Conservation (phyloP, 2,797 vertebrate species). For the Carcharodon carcharias region DNA sequence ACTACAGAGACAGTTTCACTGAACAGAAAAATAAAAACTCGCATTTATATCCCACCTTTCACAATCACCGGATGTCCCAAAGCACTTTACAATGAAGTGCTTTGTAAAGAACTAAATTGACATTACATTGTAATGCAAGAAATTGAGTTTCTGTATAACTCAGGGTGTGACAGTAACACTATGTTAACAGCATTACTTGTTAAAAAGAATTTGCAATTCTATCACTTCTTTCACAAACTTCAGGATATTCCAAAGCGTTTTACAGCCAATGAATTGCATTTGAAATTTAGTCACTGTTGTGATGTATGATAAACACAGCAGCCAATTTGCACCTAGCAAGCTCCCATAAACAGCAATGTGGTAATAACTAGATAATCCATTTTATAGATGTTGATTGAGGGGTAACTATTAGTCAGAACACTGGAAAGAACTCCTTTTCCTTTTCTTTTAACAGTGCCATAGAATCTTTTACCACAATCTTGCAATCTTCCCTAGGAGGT, state of each 20-base stretch:
- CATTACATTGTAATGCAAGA: not conserved
- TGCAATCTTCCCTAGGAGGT: not conserved
- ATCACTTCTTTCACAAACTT: not conserved
- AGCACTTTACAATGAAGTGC: not conserved
- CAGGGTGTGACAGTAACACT: not conserved
- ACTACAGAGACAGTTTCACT: too few relatives aligned
- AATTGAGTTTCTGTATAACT: not conserved
- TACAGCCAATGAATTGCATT: not conserved
- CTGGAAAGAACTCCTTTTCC: not conserved
- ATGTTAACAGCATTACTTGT: not conserved
- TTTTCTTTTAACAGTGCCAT: not conserved
- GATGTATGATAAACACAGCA: not conserved
- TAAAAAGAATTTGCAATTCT: not conserved
- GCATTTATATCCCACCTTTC: not conserved
- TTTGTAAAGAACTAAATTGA: not conserved
- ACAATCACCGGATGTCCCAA: not conserved
- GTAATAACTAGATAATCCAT: not conserved
- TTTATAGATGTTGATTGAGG: not conserved
- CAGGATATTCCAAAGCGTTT: not conserved
- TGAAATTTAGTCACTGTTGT: not conserved
- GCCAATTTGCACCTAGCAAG: not conserved
- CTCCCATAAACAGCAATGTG: not conserved
- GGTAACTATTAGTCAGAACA: not conserved
- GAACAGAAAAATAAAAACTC: not conserved
- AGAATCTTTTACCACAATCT: not conserved